Conservation (phyloP, 2,797 vertebrate species). For the Chloroceryle amazona region DNA sequence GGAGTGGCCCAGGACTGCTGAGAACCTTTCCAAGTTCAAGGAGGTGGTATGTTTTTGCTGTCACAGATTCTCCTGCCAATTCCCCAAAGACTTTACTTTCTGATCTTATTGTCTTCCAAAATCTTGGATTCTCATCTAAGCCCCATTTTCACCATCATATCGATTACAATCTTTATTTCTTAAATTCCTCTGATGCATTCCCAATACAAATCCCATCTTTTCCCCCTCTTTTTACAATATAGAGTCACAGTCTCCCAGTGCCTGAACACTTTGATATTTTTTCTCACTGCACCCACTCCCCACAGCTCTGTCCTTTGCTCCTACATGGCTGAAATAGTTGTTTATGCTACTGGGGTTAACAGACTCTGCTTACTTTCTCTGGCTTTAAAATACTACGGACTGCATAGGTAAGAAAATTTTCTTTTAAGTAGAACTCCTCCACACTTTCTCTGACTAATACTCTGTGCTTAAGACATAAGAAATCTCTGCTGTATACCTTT, state of each 20-base stretch:
- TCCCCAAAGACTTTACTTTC: neutral
- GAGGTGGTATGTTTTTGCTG: neutral
- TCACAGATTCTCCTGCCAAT: neutral
- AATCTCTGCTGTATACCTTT: neutral
- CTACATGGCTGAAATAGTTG: neutral
- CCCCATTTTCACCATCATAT: neutral
- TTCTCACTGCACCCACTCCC: neutral
- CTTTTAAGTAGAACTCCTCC: neutral
- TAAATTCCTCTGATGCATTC: neutral
- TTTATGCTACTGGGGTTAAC: neutral
- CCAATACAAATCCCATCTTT: neutral
- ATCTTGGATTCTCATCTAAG: neutral
- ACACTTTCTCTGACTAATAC: neutral
- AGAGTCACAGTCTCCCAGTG: neutral
- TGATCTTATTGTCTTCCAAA: neutral
- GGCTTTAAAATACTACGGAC: neutral
- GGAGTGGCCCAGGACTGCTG: neutral
- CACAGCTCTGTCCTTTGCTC: neutral
- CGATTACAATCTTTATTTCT: neutral
- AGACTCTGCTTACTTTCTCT: neutral
- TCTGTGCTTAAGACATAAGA: neutral
- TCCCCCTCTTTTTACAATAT: neutral
- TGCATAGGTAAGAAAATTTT: neutral
- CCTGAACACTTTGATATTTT: neutral
- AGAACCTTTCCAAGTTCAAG: neutral